Evolutionary conservation across 1,140 invertebrate species (phyloP), one percentile per base, ranked within the genome.

Genomic region (Pristionchus pacificus): DNA sequence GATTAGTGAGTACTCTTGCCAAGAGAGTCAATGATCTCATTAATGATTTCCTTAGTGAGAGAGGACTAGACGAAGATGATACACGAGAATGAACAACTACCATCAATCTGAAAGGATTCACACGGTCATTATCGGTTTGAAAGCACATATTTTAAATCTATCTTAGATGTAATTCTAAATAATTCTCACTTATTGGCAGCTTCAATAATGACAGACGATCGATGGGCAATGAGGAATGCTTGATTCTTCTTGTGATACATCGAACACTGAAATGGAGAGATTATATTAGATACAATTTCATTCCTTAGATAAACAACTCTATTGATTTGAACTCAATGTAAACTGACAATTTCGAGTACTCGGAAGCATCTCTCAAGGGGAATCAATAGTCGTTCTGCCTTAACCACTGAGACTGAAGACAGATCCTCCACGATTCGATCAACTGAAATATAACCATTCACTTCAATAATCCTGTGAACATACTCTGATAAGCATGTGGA

Each of bases 181-280:
- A 14, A 10, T n/a, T 19, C 29, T 59, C 27, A 76, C 69, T 76
- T 76, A 32, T 60, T 60, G 24, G 62, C 60, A 25, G 33, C 55
- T 2, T 62, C 60, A 58, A 76, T 62, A 15, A 76, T 25, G 24
- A 64, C 28, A 25, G 60, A 65, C 19, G 31, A 38, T 1, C 74
- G 63, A 66, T 76, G 75, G 19, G 68, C 64, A 1, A 76, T 72
- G 24, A 76, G 61, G 38, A 76, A 76, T 6, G 72, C 61, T 59
- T 76, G 75, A 49, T 76, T 76, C 62, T 70, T 70, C 57, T 76
- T 76, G 32, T 76, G 72, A 15, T 72, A 68, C 2, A 33, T 30
- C 6, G 62, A 67, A 30, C 67, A 27, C 72, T 70, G 30, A 71
- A 72, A 64, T 13, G n/a, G n/a, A n/a, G n/a, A n/a, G n/a, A n/a